Evolutionary conservation across 2,113 vertebrate species (phyloP), one percentile per base, ranked within the genome.

Genomic region (Lagenorhynchus albirostris): DNA sequence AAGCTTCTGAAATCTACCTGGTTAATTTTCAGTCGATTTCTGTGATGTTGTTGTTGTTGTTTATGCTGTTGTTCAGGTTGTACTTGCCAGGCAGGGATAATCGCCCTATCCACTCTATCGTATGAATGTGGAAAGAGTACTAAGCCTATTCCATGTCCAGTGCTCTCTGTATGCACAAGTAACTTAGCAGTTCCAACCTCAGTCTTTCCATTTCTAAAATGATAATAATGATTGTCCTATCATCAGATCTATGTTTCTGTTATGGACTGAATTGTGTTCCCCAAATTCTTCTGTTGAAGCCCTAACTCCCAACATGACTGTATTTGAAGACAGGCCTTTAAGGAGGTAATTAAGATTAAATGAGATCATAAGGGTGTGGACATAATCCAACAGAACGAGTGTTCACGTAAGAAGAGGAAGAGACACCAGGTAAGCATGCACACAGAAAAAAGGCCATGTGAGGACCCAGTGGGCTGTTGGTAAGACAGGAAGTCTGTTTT

Each of bases 21-120:
- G 73, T 33, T 94, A 67, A 60, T 95, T 76, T 86, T 82, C 50
- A 88, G 11, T 77, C 79, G 58, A 74, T 31, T 85, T 73, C 17
- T 41, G 47, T 20, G 11, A 47, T 74, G 2, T 13, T n/a, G 7
- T 50, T 65, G 21, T 15, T 53, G 1, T 29, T 77, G 23, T 31
- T 89, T 25, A 63, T 31, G 26, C 76, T 79, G 31, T 62, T 81
- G 20, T 55, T 79, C 10, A 50, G 60, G 12, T 13, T 58, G 21
- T 67, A 44, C 6, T 38, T 60, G 23, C 29, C 8, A 33, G 68
- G 23, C 20, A 62, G 29, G 14, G 15, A 29, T 77, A 81, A 41
- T 12, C 18, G 20, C 82, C 36, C 13, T 55, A 21, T 77, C 47
- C 2, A 31, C 13, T 47, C 0, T n/a, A n/a, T 50, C 29, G 18